Evolutionary conservation across 2,113 vertebrate genomes (phyloP).

Genomic region (Crotophaga sulcirostris): DNA sequence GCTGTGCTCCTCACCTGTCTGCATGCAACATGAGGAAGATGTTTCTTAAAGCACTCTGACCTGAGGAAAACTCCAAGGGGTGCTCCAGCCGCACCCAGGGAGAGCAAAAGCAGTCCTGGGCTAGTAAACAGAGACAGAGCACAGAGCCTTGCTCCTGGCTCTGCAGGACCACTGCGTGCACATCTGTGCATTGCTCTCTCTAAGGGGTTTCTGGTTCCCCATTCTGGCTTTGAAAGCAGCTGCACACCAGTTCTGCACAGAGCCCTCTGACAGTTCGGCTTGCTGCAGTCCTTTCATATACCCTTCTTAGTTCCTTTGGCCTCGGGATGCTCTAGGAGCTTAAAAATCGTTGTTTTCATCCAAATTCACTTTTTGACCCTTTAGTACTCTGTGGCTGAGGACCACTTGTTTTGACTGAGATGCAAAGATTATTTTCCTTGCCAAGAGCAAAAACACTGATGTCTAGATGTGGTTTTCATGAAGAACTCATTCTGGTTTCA

Average conservation of each 20-base stretch:
- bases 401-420: neutral
- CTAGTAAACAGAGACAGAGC: neutral
- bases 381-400: neutral
- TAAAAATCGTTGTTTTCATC: neutral
- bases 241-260: accelerated
- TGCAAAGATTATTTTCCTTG: neutral
- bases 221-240: neutral
- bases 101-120: neutral
- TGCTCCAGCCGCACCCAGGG: neutral
- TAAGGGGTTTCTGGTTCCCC: neutral
- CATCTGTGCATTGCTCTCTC: neutral
- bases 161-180: neutral
- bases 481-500: neutral
- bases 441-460: neutral
- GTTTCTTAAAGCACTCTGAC: neutral
- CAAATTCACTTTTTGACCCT: neutral
- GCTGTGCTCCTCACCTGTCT: neutral
- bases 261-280: neutral
- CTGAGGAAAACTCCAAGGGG: neutral
- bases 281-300: accelerated
- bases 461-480: neutral
- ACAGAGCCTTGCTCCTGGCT: neutral
- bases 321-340: neutral
- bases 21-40: accelerated
- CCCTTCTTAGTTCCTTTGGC: neutral